These are phyloP conservation scores for Enoplosus armatus DNA, from an alignment of 2,797 vertebrate species.

Conservation along the genomic window DNA sequence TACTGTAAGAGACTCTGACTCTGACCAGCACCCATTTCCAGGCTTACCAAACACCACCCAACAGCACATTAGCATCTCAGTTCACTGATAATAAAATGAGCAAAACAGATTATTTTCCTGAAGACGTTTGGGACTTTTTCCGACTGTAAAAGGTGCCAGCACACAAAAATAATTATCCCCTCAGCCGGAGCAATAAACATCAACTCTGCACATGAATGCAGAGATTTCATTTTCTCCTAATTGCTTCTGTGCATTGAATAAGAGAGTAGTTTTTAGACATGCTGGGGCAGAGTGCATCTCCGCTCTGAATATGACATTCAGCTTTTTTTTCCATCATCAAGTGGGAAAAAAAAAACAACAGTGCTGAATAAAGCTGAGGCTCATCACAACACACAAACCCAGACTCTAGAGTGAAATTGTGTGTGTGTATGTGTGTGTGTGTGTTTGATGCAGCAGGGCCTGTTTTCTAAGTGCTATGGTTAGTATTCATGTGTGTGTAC, in stretches of 20 bases:
- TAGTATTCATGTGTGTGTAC: slow-evolving; percentile 45
- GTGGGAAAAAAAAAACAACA: slow-evolving; percentile 28
- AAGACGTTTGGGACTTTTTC: background rate
- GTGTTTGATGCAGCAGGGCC: slow-evolving; percentile 30
- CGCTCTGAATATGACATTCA: slow-evolving; percentile 27
- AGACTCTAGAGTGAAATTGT: slow-evolving; percentile 16
- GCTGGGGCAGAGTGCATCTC: slow-evolving; percentile 26
- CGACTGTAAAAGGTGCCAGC: slow-evolving; percentile 9
- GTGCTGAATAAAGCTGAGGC: slow-evolving; percentile 15
- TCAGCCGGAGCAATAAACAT: slow-evolving; percentile 47
- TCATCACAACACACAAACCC: slow-evolving; percentile 30
- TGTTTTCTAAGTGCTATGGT: slow-evolving; percentile 46
- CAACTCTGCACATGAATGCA: slow-evolving; percentile 35
- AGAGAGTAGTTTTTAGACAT: slow-evolving; percentile 48
- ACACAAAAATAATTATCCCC: slow-evolving; percentile 48
- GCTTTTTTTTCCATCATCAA: background rate
- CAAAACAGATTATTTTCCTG: slow-evolving; percentile 48
- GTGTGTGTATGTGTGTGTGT: slow-evolving; percentile 1
- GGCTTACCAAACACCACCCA: background rate
- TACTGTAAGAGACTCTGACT: background rate
- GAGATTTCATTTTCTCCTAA: slow-evolving; percentile 61
- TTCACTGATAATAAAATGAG: slow-evolving; percentile 15
- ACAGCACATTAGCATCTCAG: slow-evolving; percentile 14
- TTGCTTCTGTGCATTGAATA: slow-evolving; percentile 60
- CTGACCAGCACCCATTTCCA: background rate